phyloP scores from a whole-genome alignment of 1,140 invertebrate species.

The Drosophila nasuta region DNA sequence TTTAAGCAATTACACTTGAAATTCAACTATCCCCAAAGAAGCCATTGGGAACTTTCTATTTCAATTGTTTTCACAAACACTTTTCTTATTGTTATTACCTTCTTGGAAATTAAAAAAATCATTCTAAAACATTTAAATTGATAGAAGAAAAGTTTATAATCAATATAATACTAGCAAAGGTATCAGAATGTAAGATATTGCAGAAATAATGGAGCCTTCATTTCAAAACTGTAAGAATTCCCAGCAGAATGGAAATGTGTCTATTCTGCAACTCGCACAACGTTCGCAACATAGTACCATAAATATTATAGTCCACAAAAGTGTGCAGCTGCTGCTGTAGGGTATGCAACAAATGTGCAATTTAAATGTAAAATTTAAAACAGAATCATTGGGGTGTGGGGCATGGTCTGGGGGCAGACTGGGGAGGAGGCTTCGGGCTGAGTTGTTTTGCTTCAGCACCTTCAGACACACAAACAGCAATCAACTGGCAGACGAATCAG shows the following conservation, averaged over 20 bases:
- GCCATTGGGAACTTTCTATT: too few relatives aligned
- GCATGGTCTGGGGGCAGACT: background rate
- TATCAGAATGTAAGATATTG: too few relatives aligned
- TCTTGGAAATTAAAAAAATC: too few relatives aligned
- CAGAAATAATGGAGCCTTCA: too few relatives aligned
- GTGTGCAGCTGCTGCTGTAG: background rate
- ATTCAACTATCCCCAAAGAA: too few relatives aligned
- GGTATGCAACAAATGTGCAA: conserved; percentile 36
- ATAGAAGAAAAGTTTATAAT: too few relatives aligned
- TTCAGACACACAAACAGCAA: conserved; percentile 44
- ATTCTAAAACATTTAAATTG: too few relatives aligned
- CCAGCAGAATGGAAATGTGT: background rate
- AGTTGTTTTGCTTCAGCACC: conserved; percentile 53
- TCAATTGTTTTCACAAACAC: too few relatives aligned
- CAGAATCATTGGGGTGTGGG: background rate
- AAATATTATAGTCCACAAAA: background rate
- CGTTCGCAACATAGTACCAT: background rate
- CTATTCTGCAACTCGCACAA: background rate
- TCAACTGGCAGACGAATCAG: conserved; percentile 66
- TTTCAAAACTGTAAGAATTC: background rate
- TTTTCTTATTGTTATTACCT: too few relatives aligned
- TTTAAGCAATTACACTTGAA: too few relatives aligned
- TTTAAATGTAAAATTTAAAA: conserved; percentile 43
- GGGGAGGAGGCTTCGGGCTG: conserved; percentile 1
- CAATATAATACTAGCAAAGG: too few relatives aligned